Evolutionary conservation across 2,888 invertebrate species (phyloP), one percentile per base, ranked within the genome.

Genomic region (Uropetala carovei): DNA sequence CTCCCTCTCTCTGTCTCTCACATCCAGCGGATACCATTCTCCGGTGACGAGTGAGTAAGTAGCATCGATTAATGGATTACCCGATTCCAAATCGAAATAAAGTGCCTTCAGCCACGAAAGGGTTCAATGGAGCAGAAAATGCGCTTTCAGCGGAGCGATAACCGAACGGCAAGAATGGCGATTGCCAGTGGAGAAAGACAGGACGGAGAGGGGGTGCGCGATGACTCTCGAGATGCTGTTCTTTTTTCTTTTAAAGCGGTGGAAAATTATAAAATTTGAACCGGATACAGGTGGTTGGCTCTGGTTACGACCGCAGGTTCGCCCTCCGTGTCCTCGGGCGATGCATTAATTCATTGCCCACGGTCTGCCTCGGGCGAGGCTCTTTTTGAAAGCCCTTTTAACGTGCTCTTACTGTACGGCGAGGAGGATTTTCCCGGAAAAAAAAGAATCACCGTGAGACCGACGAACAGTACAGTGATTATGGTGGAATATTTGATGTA

Each of bases 81-180:
- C 89, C 89, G 64, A 89, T 64, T 89, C 43, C 89, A 56, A 43
- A 89, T 60, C 60, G 86, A 60, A 86, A 86, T 89, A 68, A 89
- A 89, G 89, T 89, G 89, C 89, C 64, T 18, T 89, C 89, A 89
- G 89, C 89, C 89, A 64, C 64, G 68, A 89, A 89, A 43, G 89
- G 30, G 68, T n/a, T 64, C 89, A 64, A 18, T 43, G 64, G 89
- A 89, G 89, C 43, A 64, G 89, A 89, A 89, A 89, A 89, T 89
- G 89, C 60, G 16, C 60, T 30, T 30, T 60, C 60, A 30, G 3
- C 30, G 13, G 43, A 59, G 64, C 22, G 89, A 89, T 64, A 18
- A 89, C 60, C 43, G 59, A 30, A 59, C 30, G 85, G n/a, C 22
- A 75, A 43, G 27, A 75, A 75, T 27, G 14, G 27, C 75, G 27